Conservation (phyloP, 2,797 vertebrate genomes). For the Manis javanica region DNA sequence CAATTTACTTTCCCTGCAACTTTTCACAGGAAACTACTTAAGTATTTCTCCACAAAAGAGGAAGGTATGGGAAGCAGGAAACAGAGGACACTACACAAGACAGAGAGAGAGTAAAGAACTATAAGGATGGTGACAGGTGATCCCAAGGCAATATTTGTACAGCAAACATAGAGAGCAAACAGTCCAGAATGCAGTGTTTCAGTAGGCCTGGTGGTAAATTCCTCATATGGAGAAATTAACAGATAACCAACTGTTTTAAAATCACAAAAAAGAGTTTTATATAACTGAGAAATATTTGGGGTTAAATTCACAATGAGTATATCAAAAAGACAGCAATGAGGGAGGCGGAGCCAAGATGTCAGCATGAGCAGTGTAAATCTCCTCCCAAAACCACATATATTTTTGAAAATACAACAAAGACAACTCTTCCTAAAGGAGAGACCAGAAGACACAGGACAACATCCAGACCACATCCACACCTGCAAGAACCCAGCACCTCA, state of each 20-base stretch:
- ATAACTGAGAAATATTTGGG: slow-evolving; percentile 8
- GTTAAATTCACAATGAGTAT: neutral
- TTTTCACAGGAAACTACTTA: slow-evolving; percentile 12
- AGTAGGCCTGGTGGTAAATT: neutral
- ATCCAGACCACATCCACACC: no score
- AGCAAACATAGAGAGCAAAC: neutral
- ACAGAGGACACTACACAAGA: neutral
- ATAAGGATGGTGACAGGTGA: neutral
- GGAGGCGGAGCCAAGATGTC: no score
- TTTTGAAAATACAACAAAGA: no score
- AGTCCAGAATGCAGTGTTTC: neutral
- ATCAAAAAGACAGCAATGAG: neutral
- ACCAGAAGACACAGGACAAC: no score
- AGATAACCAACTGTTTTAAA: neutral
- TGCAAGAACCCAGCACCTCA: no score
- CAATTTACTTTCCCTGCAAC: neutral
- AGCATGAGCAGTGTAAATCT: no score
- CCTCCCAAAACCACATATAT: no score
- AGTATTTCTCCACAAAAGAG: slow-evolving; percentile 1
- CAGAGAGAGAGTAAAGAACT: neutral
- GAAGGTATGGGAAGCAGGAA: neutral
- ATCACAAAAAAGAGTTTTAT: neutral
- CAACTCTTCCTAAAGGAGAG: no score
- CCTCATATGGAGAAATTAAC: neutral
- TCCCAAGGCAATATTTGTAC: neutral